Evolutionary conservation across 2,113 vertebrate species (phyloP).

Genomic region (Ondatra zibethicus): DNA sequence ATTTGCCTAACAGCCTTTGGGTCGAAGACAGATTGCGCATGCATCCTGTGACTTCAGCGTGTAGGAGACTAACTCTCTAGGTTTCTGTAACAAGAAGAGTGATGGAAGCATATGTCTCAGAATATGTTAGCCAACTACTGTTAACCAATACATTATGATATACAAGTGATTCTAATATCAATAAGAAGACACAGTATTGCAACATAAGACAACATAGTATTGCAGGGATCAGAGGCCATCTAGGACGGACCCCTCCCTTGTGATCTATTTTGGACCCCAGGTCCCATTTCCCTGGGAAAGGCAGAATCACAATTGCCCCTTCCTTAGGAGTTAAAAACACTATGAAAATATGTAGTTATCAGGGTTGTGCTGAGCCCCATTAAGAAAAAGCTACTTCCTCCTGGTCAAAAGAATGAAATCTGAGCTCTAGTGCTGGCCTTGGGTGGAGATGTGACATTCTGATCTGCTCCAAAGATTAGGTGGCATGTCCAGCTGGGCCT

Average conservation of each 20-base stretch:
- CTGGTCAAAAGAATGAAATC: neutral
- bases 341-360: neutral
- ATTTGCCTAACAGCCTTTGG: neutral
- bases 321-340: neutral
- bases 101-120: neutral
- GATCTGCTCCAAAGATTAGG: neutral
- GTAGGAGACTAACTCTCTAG: too few relatives aligned
- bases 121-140: neutral
- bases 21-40: neutral
- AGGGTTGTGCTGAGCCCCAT: neutral
- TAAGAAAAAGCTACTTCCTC: neutral
- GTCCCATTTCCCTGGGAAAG: neutral
- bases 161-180: neutral
- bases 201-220: neutral
- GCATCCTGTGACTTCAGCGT: neutral
- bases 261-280: neutral
- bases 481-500: neutral
- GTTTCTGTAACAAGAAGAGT: neutral
- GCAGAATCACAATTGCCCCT: too few relatives aligned
- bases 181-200: slow-evolving; percentile 4
- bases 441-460: neutral
- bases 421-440: neutral
- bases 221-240: neutral
- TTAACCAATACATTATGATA: neutral
- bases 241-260: neutral